These are phyloP conservation scores for Pseudolycoriella hygida DNA, from an alignment of 2,888 invertebrate genomes.

Conservation along the genomic window DNA sequence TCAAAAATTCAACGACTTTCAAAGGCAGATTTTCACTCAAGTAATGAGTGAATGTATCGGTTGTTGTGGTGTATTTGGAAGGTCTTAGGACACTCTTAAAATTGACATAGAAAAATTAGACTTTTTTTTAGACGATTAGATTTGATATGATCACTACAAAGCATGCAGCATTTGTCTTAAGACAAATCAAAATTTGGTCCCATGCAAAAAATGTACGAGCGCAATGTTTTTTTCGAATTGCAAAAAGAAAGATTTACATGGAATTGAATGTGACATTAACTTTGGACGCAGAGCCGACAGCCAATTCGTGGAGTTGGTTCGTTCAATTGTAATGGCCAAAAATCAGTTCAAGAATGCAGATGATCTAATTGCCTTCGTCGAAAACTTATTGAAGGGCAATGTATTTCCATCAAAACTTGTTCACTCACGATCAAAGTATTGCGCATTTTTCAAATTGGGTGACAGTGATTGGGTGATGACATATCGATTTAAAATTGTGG, in stretches of 20 bases:
- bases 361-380: not conserved
- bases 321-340: conserved; percentile 1
- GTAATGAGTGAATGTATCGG: no score
- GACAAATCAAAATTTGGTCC: not conserved
- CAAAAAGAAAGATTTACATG: not conserved
- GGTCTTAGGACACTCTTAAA: no score
- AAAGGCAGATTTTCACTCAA: no score
- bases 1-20: no score
- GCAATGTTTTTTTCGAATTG: not conserved
- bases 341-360: not conserved
- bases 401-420: not conserved
- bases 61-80: no score
- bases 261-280: not conserved
- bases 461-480: not conserved
- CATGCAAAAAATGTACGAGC: not conserved
- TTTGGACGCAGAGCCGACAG: not conserved
- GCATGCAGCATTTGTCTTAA: conserved; percentile 1
- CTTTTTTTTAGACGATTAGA: no score
- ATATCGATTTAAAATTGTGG: not conserved
- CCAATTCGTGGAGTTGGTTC: not conserved
- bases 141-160: not conserved
- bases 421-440: not conserved
- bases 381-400: not conserved
- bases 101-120: no score
- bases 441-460: not conserved